phyloP scores from a whole-genome alignment of 2,888 invertebrate species.

The Stictocephala bisonia region DNA sequence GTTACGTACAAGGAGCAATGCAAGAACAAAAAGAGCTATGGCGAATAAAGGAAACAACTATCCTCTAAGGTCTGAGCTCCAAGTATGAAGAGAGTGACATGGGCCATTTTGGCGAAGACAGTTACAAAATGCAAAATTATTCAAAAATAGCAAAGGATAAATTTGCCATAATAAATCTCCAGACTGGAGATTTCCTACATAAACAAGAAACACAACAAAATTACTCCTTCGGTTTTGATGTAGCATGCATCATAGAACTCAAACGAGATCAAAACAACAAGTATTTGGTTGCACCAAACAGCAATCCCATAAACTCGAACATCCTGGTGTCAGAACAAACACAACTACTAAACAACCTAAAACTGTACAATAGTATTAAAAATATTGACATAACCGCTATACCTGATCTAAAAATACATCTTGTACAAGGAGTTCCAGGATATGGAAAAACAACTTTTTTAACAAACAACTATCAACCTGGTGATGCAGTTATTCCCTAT shows the following conservation, averaged over 20 bases:
- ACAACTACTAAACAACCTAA: background rate
- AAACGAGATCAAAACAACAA: background rate
- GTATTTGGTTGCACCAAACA: background rate
- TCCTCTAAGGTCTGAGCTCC: background rate
- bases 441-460: background rate
- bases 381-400: background rate
- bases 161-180: background rate
- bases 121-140: background rate
- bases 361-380: background rate
- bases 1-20: background rate
- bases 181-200: background rate
- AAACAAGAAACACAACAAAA: background rate
- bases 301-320: background rate
- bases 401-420: background rate
- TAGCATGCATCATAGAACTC: background rate
- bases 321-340: background rate
- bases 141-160: conserved; percentile 3
- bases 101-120: background rate
- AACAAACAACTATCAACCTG: background rate
- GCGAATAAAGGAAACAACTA: background rate
- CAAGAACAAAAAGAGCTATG: background rate
- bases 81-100: background rate
- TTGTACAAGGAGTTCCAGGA: background rate
- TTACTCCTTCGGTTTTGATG: background rate
- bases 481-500: no score